Percentiles rank a stretch among this genome's conserved stretches.
These are phyloP conservation scores for Eupithecia insigniata DNA, from an alignment of 2,888 invertebrate species.

Conservation along the genomic window DNA sequence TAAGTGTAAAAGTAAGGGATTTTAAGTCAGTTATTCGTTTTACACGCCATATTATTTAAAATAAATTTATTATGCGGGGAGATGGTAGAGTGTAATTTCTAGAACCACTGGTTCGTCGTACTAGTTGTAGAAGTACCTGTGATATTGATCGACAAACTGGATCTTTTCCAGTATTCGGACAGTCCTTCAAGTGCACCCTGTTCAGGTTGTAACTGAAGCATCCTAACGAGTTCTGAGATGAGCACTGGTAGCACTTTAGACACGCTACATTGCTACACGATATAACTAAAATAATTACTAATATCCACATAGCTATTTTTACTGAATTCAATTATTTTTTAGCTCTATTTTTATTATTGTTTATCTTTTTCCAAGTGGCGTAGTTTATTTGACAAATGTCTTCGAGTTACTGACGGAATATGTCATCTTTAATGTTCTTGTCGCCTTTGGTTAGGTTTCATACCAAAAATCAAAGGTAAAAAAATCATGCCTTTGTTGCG, in stretches of 20 bases:
- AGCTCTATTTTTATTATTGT: background rate
- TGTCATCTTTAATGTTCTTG: background rate
- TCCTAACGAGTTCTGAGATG: constrained; percentile 53
- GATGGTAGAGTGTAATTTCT: no score
- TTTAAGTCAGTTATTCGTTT: no score
- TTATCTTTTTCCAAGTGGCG: background rate
- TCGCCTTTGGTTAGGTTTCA: background rate
- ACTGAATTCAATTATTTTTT: background rate
- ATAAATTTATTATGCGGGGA: no score
- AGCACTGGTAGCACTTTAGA: constrained; percentile 74
- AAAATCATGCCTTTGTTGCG: background rate
- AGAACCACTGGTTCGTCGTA: no score
- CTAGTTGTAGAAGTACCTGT: no score
- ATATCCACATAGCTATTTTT: constrained; percentile 11
- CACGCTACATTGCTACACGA: constrained; percentile 48
- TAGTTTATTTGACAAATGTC: background rate
- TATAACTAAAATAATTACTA: constrained; percentile 42
- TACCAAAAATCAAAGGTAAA: background rate
- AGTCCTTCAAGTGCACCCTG: constrained; percentile 58
- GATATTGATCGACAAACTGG: constrained; percentile 68
- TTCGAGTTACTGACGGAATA: background rate
- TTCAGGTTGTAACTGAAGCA: constrained; percentile 65
- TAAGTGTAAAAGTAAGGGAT: no score
- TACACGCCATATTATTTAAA: no score
- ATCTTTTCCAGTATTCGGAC: constrained; percentile 43